These are phyloP conservation scores for Temnothorax longispinosus DNA, from an alignment of 1,140 invertebrate genomes.

Conservation along the genomic window DNA sequence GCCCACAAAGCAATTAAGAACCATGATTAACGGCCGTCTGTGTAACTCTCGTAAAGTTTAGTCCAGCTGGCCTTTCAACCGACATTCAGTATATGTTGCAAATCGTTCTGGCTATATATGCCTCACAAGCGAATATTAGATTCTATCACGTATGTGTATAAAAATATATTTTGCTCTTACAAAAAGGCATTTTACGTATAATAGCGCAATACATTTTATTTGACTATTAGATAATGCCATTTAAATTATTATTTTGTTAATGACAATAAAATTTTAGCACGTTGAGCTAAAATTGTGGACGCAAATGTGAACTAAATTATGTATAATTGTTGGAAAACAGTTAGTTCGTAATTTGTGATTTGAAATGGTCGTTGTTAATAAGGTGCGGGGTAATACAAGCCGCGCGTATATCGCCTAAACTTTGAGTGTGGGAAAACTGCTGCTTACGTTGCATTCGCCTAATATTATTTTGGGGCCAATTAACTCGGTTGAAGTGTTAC, in stretches of 20 bases:
- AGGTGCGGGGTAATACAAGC: background rate
- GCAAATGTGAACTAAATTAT: background rate
- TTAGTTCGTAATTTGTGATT: slow-evolving; percentile 5
- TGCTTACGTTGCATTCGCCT: slow-evolving; percentile 43
- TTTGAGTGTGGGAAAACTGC: slow-evolving; percentile 44
- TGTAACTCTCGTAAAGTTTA: slow-evolving; percentile 68
- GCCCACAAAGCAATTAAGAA: slow-evolving; percentile 75
- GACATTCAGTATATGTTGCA: slow-evolving; percentile 37
- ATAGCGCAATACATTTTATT: background rate
- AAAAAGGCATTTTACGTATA: background rate
- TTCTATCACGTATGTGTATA: slow-evolving; percentile 11
- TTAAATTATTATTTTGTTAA: background rate
- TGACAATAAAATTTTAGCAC: background rate
- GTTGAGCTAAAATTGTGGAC: background rate
- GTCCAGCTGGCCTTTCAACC: slow-evolving; percentile 45
- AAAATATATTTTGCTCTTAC: background rate
- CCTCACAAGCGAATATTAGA: slow-evolving; percentile 15
- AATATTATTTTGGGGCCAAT: slow-evolving; percentile 67
- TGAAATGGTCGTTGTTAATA: slow-evolving; percentile 26
- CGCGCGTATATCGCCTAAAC: slow-evolving; percentile 43
- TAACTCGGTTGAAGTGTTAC: slow-evolving; percentile 57
- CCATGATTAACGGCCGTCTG: slow-evolving; percentile 73
- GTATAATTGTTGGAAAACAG: background rate
- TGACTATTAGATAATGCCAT: background rate
- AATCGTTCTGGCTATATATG: slow-evolving; percentile 24